These are phyloP conservation scores for Torymus tubicola DNA, from an alignment of 2,888 invertebrate species.

Conservation along the genomic window DNA sequence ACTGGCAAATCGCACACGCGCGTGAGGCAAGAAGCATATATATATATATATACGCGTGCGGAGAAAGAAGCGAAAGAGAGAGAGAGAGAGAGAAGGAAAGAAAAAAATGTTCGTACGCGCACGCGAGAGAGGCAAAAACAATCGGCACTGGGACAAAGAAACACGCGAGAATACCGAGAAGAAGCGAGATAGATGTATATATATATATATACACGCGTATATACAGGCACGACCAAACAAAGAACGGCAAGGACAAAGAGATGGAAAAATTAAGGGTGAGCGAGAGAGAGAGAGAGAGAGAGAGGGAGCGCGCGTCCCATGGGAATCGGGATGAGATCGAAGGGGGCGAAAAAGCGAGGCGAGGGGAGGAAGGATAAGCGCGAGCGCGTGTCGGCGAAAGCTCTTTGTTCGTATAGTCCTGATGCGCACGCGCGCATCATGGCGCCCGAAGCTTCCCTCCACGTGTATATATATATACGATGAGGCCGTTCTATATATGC, in stretches of 20 bases:
- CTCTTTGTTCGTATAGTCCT: constrained; percentile 53
- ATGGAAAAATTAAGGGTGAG: constrained; percentile 57
- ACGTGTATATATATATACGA: too few relatives aligned
- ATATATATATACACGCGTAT: constrained; percentile 21
- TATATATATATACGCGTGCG: too few relatives aligned
- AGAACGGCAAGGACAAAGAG: constrained; percentile 56
- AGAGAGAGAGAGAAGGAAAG: constrained; percentile 22
- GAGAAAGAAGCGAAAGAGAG: constrained; percentile 23
- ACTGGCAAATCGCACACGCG: not conserved
- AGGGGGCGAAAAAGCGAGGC: not conserved
- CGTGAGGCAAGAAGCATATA: constrained; percentile 18
- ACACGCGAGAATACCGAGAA: constrained; percentile 36
- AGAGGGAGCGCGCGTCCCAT: constrained; percentile 43
- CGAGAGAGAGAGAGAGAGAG: constrained; percentile 44
- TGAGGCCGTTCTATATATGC: too few relatives aligned
- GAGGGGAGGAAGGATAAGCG: constrained; percentile 14
- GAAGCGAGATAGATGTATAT: constrained; percentile 43
- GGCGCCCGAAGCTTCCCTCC: not conserved
- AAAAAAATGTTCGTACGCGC: too few relatives aligned
- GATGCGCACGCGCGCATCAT: not conserved
- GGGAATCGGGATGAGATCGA: constrained; percentile 45
- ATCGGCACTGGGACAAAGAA: constrained; percentile 54
- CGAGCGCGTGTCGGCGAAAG: constrained; percentile 52
- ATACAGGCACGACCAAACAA: constrained; percentile 33
- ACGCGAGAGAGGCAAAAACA: constrained; percentile 34